These are phyloP conservation scores for Heterohyrax brucei DNA, from an alignment of 2,797 vertebrate species.

Conservation along the genomic window DNA sequence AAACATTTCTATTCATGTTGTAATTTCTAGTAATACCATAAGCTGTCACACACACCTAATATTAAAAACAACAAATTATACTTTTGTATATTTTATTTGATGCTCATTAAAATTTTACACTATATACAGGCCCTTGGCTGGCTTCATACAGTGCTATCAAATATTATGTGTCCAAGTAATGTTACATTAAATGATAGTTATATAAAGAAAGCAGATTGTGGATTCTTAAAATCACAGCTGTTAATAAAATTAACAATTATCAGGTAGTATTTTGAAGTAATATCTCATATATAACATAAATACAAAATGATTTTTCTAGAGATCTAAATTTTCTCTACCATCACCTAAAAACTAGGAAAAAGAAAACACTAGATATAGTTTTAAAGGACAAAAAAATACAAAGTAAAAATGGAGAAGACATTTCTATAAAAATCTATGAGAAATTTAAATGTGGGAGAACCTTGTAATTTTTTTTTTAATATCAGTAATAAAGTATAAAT, in stretches of 20 bases:
- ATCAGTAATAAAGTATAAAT: not conserved
- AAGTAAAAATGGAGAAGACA: not conserved
- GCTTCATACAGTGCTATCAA: not conserved
- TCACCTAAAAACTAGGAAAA: not conserved
- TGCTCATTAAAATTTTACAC: constrained; percentile 67
- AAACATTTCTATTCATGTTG: not conserved
- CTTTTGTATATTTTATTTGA: constrained; percentile 53
- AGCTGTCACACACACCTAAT: not conserved
- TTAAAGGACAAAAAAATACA: constrained; percentile 57
- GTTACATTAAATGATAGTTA: constrained; percentile 62
- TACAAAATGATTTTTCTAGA: not conserved
- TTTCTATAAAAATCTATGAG: constrained; percentile 12
- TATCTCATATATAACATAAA: not conserved
- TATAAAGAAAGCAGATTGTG: constrained; percentile 51
- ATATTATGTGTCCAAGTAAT: constrained; percentile 70
- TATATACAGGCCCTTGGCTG: too few species aligned
- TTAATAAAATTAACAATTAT: constrained; percentile 61
- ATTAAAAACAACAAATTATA: constrained; percentile 70
- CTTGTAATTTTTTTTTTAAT: constrained; percentile 19
- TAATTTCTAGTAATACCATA: not conserved
- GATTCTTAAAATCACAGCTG: constrained; percentile 34
- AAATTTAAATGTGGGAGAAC: not conserved
- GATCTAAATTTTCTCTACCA: constrained; percentile 14
- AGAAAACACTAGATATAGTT: not conserved
- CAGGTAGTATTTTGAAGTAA: constrained; percentile 30